Conservation (phyloP, 2,888 invertebrate genomes). For the Microctonus hyperodae region DNA sequence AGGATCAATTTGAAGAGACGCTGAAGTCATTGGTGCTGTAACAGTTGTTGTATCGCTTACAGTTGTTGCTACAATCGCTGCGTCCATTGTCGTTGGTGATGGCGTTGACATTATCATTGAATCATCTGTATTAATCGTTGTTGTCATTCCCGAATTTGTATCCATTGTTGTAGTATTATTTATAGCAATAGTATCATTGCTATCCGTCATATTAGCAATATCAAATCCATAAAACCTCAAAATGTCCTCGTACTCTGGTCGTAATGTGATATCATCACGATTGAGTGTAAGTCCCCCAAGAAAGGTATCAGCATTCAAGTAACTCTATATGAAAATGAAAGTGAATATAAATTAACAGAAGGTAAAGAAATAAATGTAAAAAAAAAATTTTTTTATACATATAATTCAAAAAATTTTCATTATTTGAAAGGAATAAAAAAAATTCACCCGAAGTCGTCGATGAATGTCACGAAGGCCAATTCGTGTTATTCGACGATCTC, state of each 20-base stretch:
- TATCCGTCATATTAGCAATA: constrained; percentile 57
- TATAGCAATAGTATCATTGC: constrained; percentile 48
- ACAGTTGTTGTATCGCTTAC: not conserved
- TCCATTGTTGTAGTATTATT: constrained; percentile 37
- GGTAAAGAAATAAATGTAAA: constrained; percentile 30
- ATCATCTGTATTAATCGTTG: constrained; percentile 10
- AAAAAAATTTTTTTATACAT: constrained; percentile 5
- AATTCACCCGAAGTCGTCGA: constrained; percentile 78
- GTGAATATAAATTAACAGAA: not conserved
- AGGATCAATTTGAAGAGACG: constrained; percentile 23
- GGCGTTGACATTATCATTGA: constrained; percentile 12
- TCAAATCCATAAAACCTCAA: constrained; percentile 84
- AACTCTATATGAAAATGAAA: constrained; percentile 70
- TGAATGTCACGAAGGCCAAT: constrained; percentile 85
- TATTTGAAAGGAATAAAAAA: not conserved
- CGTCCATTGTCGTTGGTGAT: constrained; percentile 5
- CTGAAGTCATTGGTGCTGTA: constrained; percentile 1
- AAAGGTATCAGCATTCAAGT: constrained; percentile 85
- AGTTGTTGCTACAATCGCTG: not conserved
- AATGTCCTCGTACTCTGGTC: constrained; percentile 76
- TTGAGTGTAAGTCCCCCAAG: constrained; percentile 81
- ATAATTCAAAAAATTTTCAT: not conserved
- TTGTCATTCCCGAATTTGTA: constrained; percentile 29
- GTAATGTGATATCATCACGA: constrained; percentile 78
- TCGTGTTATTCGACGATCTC: constrained; percentile 75